Percentiles rank a stretch among this genome's conserved stretches.
These are phyloP conservation scores for Muscicapa striata DNA, from an alignment of 2,797 vertebrate species.

Conservation along the genomic window DNA sequence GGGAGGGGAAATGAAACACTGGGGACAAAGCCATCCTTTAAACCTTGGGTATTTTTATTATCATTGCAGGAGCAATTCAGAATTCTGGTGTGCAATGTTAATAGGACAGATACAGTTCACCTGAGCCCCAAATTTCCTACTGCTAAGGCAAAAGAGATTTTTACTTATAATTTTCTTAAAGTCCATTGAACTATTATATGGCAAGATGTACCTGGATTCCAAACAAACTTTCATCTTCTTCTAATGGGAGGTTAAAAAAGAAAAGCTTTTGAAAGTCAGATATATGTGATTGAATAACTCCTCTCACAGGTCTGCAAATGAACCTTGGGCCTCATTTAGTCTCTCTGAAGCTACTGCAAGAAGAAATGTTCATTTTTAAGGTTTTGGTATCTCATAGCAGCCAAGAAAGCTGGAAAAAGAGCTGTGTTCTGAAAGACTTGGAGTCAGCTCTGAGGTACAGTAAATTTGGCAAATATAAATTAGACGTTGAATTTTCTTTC, in stretches of 20 bases:
- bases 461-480: not conserved
- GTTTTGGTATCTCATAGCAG: not conserved
- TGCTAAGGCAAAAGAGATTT: not conserved
- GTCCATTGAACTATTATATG: not conserved
- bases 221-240: not conserved
- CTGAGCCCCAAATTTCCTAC: constrained; percentile 27
- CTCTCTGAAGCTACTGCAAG: not conserved
- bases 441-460: not conserved
- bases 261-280: not conserved
- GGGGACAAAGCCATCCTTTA: constrained; percentile 2
- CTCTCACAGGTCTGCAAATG: not conserved
- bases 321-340: not conserved
- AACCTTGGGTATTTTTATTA: not conserved
- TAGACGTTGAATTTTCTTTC: not conserved
- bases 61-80: not conserved
- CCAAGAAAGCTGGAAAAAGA: not conserved
- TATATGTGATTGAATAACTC: not conserved
- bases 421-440: not conserved
- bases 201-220: not conserved
- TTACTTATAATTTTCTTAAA: not conserved
- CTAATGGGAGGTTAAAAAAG: not conserved
- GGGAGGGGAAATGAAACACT: not conserved
- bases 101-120: not conserved
- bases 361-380: not conserved
- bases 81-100: not conserved